phyloP scores from a whole-genome alignment of 1,140 invertebrate genomes.

The Drosophila hydei region DNA sequence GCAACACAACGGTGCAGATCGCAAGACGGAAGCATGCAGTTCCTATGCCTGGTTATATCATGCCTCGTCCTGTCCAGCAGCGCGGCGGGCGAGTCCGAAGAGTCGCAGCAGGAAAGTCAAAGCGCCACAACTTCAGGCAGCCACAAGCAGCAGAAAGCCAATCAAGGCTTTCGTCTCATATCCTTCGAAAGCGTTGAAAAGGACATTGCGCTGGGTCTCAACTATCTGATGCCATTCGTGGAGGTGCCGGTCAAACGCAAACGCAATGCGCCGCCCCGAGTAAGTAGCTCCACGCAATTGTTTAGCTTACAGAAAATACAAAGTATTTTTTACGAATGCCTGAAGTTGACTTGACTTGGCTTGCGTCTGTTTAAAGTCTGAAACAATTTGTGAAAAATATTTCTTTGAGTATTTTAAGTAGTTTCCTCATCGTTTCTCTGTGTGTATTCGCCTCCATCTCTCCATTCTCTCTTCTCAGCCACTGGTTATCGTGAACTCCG shows the following conservation, averaged over 20 bases:
- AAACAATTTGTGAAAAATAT: no score
- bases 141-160: constrained; percentile 4
- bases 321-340: no score
- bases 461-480: constrained; percentile 26
- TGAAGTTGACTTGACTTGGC: no score
- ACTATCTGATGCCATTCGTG: constrained; percentile 72
- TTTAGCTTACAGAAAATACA: no score
- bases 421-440: background rate
- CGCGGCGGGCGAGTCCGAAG: constrained; percentile 24
- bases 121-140: constrained; percentile 14
- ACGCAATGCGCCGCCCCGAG: constrained; percentile 54
- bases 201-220: constrained; percentile 63
- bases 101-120: background rate
- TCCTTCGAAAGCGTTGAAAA: constrained; percentile 67
- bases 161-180: constrained; percentile 49
- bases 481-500: constrained; percentile 63
- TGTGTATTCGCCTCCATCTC: background rate
- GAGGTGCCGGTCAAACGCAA: constrained; percentile 68
- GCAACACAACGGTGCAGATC: constrained; percentile 27
- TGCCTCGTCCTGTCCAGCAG: constrained; percentile 36
- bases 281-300: background rate
- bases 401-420: no score
- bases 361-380: no score
- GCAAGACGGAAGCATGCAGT: constrained; percentile 53
- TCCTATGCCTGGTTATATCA: constrained; percentile 10